Conservation (phyloP, 2,797 vertebrate species). For the Paratrypauchen microcephalus region DNA sequence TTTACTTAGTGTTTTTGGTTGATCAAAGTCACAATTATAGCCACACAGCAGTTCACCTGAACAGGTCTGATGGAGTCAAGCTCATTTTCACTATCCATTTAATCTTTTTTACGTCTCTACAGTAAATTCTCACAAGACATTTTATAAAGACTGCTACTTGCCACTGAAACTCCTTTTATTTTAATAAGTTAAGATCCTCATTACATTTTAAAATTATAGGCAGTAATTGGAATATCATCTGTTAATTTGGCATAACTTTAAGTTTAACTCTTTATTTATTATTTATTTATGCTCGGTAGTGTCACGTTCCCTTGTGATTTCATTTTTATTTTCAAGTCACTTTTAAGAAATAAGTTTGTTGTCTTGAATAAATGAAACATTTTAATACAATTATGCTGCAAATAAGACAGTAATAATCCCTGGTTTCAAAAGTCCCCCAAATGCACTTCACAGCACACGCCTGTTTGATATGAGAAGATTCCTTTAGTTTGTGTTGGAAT, state of each 20-base stretch:
- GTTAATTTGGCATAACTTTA: too few relatives aligned
- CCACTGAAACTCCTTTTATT: too few relatives aligned
- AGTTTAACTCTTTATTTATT: neutral
- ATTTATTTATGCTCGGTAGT: neutral
- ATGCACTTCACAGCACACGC: neutral
- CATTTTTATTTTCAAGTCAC: neutral
- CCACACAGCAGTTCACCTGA: constrained; percentile 38
- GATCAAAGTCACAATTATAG: constrained; percentile 60
- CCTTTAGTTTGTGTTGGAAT: constrained; percentile 31
- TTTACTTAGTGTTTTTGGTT: constrained; percentile 53
- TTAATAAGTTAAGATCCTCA: too few relatives aligned
- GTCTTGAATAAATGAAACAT: neutral
- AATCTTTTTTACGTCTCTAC: neutral
- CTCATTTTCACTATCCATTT: neutral
- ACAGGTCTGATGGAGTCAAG: constrained; percentile 20
- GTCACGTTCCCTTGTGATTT: neutral
- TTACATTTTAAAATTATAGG: too few relatives aligned
- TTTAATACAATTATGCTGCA: neutral
- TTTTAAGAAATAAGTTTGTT: neutral
- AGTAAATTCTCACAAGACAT: neutral
- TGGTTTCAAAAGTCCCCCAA: neutral
- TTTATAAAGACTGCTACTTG: too few relatives aligned
- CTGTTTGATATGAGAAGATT: constrained; percentile 21
- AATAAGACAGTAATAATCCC: neutral
- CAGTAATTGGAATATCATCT: too few relatives aligned